phyloP scores from a whole-genome alignment of 1,140 invertebrate genomes.

The Drosophila arizonae region DNA sequence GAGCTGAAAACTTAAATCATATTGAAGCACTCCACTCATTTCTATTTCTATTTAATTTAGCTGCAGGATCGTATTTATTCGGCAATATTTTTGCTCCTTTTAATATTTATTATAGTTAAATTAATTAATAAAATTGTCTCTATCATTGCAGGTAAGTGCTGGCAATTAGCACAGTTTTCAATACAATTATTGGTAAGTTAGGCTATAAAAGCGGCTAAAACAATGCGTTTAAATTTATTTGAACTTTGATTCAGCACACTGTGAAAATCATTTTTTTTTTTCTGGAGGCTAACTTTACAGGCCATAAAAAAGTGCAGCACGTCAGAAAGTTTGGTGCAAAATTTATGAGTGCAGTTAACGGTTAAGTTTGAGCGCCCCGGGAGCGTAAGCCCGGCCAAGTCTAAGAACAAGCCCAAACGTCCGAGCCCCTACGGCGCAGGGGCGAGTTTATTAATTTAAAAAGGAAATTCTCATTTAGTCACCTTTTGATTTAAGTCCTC shows the following conservation, averaged over 20 bases:
- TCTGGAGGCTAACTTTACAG: constrained; percentile 19
- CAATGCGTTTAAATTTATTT: constrained; percentile 22
- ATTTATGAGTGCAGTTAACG: constrained; percentile 77
- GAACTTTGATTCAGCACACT: constrained; percentile 9
- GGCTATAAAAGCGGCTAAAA: constrained; percentile 10
- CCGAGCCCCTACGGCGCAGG: constrained; percentile 29
- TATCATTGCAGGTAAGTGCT: constrained; percentile 34
- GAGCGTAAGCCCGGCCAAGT: constrained; percentile 19
- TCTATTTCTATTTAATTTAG: background rate
- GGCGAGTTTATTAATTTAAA: constrained; percentile 81
- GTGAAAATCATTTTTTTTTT: background rate
- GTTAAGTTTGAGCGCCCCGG: constrained; percentile 65
- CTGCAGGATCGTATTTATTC: background rate
- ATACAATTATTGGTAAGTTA: constrained; percentile 14
- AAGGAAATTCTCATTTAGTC: constrained; percentile 82
- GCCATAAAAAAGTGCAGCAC: constrained; percentile 53
- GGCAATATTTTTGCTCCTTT: background rate
- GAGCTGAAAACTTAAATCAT: too few species aligned
- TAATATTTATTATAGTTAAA: background rate
- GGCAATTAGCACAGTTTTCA: constrained; percentile 22
- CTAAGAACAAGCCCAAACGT: background rate
- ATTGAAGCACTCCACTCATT: too few species aligned
- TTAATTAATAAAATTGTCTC: constrained; percentile 12
- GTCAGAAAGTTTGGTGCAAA: constrained; percentile 69
- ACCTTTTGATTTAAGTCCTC: constrained; percentile 78